A percentile compares a stretch with the other conserved stretches of the same genome.
Evolutionary conservation across 2,888 invertebrate genomes (phyloP).

Genomic region (Nephrotoma guestfalica): DNA sequence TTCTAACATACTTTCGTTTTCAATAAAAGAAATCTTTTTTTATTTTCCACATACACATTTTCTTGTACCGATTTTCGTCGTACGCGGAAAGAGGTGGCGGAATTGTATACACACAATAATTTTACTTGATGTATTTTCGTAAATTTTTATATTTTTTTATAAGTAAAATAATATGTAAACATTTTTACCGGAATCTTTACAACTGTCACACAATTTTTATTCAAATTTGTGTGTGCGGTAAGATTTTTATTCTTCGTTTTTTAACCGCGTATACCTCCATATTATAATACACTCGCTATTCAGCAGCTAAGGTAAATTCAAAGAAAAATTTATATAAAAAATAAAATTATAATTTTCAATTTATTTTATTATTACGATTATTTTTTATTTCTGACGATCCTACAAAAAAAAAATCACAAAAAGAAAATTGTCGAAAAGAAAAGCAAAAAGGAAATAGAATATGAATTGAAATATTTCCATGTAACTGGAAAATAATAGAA

Average conservation of each 20-base stretch:
- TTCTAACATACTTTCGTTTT: neutral
- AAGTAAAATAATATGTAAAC: neutral
- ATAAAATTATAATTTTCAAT: neutral
- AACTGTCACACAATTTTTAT: neutral
- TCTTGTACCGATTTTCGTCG: neutral
- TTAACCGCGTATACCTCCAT: neutral
- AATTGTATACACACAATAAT: neutral
- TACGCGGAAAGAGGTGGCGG: neutral
- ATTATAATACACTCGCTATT: neutral
- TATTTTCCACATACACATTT: neutral
- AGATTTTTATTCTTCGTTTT: neutral
- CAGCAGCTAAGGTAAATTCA: neutral
- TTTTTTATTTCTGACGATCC: neutral
- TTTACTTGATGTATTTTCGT: neutral
- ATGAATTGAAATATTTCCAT: neutral
- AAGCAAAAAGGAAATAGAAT: neutral
- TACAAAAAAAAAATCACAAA: neutral
- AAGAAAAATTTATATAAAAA: neutral
- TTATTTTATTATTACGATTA: neutral
- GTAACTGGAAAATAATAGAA: neutral
- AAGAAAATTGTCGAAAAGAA: neutral
- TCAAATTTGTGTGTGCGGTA: neutral
- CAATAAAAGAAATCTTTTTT: neutral
- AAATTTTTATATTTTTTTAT: neutral
- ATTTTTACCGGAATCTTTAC: neutral